Base-by-base conservation (phyloP, 2,888 invertebrate species). In the Hecatera dysodea region DNA sequence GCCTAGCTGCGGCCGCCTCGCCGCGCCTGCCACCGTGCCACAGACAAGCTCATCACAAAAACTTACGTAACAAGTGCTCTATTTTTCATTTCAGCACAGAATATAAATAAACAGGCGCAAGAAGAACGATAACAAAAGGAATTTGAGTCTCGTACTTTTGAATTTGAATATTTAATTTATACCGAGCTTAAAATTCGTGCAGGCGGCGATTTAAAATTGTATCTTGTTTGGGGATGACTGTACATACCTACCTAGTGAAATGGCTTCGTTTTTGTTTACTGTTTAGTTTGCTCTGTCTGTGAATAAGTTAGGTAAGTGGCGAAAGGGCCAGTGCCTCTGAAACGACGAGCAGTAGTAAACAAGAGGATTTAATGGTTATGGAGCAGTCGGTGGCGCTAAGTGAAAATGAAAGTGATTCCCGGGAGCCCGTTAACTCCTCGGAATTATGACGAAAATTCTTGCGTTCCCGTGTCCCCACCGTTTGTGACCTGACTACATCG, bases 321-420 rank as follows among this genome's bases (percentile, higher is more conserved):
- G 85, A 85, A 83, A 84, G 85, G 86, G 88, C 84, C 80, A 82
- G 87, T 81, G 84, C 77, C 83, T 84, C 81, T 83, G 86, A 88
- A 87, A 88, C 80, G 81, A 77, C 81, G 78, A 89, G 86, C 80
- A 86, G 91, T 86, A 89, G 91, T 94, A 93, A 94, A 94, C 92
- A 92, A 90, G 88, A 85, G 89, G 89, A 91, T 92, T 91, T 93
- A 93, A 94, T 92, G 92, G 90, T 92, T 92, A 93, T 92, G 89
- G 88, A 90, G 90, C 89, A 90, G 92, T 93, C 90, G 88, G 90
- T 90, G 89, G 90, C 87, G 89, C 90, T 93, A 92, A 93, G 94
- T 93, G 94, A 93, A 93, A 94, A 93, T 92, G 91, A 93, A 93
- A 94, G 92, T 92, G 90, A 92, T 92, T 93, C 91, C 87, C 90